Percentiles rank a stretch among this genome's conserved stretches.
phyloP scores from a whole-genome alignment of 1,140 invertebrate species.

The Goniozus legneri region DNA sequence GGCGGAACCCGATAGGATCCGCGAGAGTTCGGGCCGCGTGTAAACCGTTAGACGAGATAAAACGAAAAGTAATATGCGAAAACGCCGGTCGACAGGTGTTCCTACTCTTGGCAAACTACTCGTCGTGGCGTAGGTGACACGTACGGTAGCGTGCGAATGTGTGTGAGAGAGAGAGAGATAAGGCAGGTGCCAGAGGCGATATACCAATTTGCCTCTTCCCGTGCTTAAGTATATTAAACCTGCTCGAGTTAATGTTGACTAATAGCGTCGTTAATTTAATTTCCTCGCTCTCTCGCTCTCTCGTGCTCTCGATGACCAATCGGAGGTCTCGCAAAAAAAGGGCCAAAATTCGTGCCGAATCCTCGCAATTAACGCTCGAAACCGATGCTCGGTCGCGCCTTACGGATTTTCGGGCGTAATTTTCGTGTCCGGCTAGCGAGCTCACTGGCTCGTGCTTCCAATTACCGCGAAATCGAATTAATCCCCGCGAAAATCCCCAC shows the following conservation, averaged over 20 bases:
- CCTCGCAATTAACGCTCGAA: too few relatives aligned
- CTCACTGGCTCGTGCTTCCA: conserved; percentile 20
- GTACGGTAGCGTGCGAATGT: conserved; percentile 3
- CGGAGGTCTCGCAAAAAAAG: neutral
- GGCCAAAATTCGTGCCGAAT: too few relatives aligned
- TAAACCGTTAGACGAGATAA: conserved; percentile 5
- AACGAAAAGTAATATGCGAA: conserved; percentile 22
- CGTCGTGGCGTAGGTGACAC: conserved; percentile 8
- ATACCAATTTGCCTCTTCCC: conserved; percentile 23
- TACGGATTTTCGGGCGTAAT: too few relatives aligned
- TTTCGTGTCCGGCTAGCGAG: too few relatives aligned
- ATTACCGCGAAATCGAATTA: conserved; percentile 33
- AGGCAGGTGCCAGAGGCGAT: conserved; percentile 11
- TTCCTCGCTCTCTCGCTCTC: conserved; percentile 16
- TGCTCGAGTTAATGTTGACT: conserved; percentile 18
- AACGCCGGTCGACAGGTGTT: conserved; percentile 19
- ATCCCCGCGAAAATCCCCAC: conserved; percentile 27
- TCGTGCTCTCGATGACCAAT: conserved; percentile 6
- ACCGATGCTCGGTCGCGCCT: too few relatives aligned
- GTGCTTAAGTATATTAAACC: conserved; percentile 21
- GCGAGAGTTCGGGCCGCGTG: neutral
- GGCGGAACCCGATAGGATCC: neutral
- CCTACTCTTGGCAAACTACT: conserved; percentile 21
- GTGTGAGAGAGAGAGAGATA: conserved; percentile 2
- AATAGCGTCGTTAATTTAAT: conserved; percentile 21